phyloP scores from a whole-genome alignment of 2,888 invertebrate genomes.

The Meta bourneti region DNA sequence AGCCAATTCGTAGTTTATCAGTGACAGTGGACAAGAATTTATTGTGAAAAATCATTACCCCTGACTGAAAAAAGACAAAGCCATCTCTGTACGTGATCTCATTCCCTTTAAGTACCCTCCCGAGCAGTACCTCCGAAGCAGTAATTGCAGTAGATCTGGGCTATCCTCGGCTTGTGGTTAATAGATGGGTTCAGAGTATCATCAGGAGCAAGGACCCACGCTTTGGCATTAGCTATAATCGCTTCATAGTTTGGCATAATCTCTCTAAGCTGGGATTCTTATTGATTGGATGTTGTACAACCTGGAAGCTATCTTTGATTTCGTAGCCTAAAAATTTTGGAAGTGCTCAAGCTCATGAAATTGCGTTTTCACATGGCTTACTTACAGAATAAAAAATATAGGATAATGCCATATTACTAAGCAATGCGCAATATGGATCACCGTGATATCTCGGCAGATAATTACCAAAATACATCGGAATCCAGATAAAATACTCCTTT shows the following conservation, averaged over 20 bases:
- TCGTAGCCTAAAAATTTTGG: too few relatives aligned
- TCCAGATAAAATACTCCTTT: too few relatives aligned
- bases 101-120: constrained; percentile 15
- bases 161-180: background rate
- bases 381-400: too few relatives aligned
- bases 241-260: background rate
- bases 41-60: constrained; percentile 21
- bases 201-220: background rate
- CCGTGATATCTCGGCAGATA: background rate
- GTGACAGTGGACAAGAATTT: background rate
- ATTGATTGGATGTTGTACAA: too few relatives aligned
- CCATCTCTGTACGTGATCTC: constrained; percentile 19
- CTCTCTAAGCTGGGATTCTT: too few relatives aligned
- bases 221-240: background rate
- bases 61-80: background rate
- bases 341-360: too few relatives aligned
- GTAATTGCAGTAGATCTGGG: constrained; percentile 13
- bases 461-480: background rate
- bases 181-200: background rate
- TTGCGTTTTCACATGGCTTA: too few relatives aligned
- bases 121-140: background rate
- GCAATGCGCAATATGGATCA: too few relatives aligned
- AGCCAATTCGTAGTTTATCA: background rate
- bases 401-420: too few relatives aligned
- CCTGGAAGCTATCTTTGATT: too few relatives aligned